A percentile compares a stretch with the other conserved stretches of the same genome.
Conservation (phyloP, 2,797 vertebrate genomes). For the Notolabrus celidotus region DNA sequence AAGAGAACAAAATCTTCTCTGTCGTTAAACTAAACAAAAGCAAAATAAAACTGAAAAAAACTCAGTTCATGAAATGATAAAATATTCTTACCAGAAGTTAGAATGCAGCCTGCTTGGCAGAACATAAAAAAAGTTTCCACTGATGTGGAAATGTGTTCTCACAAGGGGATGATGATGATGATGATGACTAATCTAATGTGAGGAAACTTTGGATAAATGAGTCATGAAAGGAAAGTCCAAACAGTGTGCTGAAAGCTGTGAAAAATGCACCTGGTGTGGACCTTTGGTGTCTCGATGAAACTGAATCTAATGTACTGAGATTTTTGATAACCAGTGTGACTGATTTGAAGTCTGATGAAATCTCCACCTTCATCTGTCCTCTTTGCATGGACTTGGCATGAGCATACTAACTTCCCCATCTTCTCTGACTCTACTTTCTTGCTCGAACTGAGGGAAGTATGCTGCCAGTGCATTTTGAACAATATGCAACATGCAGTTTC, state of each 20-base stretch:
- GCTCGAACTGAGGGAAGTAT: background rate
- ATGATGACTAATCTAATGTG: constrained; percentile 35
- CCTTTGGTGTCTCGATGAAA: constrained; percentile 34
- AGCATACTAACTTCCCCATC: constrained; percentile 24
- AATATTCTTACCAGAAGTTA: constrained; percentile 5
- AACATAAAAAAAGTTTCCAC: constrained; percentile 13
- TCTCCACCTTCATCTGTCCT: constrained; percentile 38
- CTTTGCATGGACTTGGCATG: constrained; percentile 12
- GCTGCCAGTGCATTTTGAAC: constrained; percentile 4
- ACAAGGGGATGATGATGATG: constrained; percentile 17
- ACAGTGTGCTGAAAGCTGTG: constrained; percentile 49
- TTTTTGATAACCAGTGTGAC: background rate
- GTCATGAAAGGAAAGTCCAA: constrained; percentile 49
- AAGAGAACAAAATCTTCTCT: background rate
- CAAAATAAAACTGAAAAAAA: background rate
- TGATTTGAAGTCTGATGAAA: constrained; percentile 30
- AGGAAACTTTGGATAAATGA: constrained; percentile 46
- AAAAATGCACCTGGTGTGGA: constrained; percentile 54
- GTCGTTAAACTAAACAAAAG: constrained; percentile 17
- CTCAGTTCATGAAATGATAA: too few relatives aligned
- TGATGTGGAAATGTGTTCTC: constrained; percentile 51
- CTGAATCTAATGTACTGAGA: background rate
- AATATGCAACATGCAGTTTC: constrained; percentile 3
- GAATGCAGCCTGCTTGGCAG: background rate
- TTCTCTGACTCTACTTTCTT: background rate